A percentile compares a stretch with the other conserved stretches of the same genome.
These are phyloP conservation scores for Eremophila alpestris DNA, from an alignment of 2,797 vertebrate genomes.

Conservation along the genomic window DNA sequence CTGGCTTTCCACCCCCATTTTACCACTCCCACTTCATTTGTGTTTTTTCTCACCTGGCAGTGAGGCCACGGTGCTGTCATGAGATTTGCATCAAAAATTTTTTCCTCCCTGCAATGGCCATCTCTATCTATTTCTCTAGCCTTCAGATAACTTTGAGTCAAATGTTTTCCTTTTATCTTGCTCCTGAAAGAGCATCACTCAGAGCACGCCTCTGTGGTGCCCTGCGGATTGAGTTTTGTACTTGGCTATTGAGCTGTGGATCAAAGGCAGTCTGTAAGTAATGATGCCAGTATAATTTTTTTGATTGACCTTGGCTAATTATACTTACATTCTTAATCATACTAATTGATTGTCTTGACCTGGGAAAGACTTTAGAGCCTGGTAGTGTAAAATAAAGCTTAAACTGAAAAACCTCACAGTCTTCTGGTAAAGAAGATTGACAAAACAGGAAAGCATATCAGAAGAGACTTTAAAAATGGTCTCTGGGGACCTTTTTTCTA, in stretches of 20 bases:
- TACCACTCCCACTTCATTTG: background rate
- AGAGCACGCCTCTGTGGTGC: background rate
- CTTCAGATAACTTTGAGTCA: background rate
- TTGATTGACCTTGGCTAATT: background rate
- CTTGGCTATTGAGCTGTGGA: background rate
- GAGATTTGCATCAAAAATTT: background rate
- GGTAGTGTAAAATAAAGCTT: background rate
- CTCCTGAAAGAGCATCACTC: background rate
- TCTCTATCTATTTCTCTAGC: background rate
- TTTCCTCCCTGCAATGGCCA: background rate
- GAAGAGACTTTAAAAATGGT: background rate
- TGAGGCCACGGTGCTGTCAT: background rate
- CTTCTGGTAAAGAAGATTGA: background rate
- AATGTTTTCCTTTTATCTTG: background rate
- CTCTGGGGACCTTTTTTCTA: background rate
- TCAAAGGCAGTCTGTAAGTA: background rate
- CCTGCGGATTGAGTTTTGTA: background rate
- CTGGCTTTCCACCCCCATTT: background rate
- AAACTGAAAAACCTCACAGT: background rate
- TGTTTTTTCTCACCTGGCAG: background rate
- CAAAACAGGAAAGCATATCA: background rate
- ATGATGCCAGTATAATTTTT: background rate
- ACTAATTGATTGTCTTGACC: background rate
- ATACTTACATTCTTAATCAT: background rate
- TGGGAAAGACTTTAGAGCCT: background rate